A percentile compares a stretch with the other conserved stretches of the same genome.
phyloP scores from a whole-genome alignment of 2,888 invertebrate genomes.

The Heteromurus nitidus region DNA sequence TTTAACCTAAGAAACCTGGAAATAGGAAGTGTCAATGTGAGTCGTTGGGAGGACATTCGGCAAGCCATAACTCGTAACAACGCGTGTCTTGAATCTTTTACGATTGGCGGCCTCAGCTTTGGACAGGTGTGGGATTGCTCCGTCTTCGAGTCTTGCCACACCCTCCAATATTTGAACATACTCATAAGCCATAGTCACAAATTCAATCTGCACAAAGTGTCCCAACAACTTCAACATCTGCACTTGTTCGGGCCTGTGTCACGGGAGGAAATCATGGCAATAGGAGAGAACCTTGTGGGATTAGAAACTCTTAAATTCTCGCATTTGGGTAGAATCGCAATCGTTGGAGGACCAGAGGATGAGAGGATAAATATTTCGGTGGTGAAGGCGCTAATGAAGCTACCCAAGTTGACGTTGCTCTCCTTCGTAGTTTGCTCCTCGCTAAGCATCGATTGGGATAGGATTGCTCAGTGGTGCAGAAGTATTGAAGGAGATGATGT shows the following conservation, averaged over 20 bases:
- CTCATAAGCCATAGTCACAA: conserved; percentile 68
- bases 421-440: conserved; percentile 62
- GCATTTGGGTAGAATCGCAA: conserved; percentile 64
- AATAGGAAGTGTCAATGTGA: conserved; percentile 66
- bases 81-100: conserved; percentile 43
- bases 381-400: conserved; percentile 54
- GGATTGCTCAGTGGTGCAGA: conserved; percentile 54
- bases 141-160: conserved; percentile 60
- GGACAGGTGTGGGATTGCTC: conserved; percentile 68
- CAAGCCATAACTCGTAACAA: conserved; percentile 50
- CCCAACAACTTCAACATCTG: conserved; percentile 47
- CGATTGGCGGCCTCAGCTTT: conserved; percentile 66
- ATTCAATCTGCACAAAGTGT: conserved; percentile 51
- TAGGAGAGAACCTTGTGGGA: conserved; percentile 55
- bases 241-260: conserved; percentile 62
- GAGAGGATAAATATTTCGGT: conserved; percentile 46
- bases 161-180: conserved; percentile 37
- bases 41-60: conserved; percentile 65
- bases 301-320: conserved; percentile 61
- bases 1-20: conserved; percentile 45
- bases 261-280: conserved; percentile 47
- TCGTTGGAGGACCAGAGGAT: conserved; percentile 41
- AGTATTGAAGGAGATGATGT: conserved; percentile 25
- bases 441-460: conserved; percentile 62
- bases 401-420: conserved; percentile 49